phyloP scores from a whole-genome alignment of 2,797 vertebrate species.

The Pipistrellus nathusii region DNA sequence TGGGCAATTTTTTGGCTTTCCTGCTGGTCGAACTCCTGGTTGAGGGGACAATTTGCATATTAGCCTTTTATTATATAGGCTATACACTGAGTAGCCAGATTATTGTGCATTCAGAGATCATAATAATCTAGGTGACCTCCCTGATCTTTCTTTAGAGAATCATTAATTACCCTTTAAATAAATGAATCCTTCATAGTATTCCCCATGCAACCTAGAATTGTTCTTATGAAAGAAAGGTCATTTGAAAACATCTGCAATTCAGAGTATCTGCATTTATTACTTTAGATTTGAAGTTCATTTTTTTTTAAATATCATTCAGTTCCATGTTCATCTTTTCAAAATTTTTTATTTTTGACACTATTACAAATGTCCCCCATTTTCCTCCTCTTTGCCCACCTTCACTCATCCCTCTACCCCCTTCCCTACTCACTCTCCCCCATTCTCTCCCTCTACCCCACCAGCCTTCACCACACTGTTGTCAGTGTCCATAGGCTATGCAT shows the following conservation, averaged over 20 bases:
- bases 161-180: conserved; percentile 7
- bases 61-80: no score
- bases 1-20: no score
- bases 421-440: no score
- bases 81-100: no score
- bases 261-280: neutral
- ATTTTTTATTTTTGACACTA: neutral
- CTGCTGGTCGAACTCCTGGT: no score
- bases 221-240: neutral
- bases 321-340: neutral
- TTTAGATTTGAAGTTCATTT: neutral
- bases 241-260: neutral
- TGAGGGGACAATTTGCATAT: no score
- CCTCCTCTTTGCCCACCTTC: neutral
- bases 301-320: neutral
- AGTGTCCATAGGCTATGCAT: neutral
- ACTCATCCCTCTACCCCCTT: neutral
- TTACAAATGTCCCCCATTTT: neutral
- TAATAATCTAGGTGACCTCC: neutral
- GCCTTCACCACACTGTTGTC: neutral
- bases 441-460: no score
- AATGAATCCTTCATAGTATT: neutral
- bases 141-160: neutral
- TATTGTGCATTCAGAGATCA: no score
- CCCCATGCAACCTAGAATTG: neutral